phyloP scores from a whole-genome alignment of 2,888 invertebrate genomes.

The Sturmia bella region DNA sequence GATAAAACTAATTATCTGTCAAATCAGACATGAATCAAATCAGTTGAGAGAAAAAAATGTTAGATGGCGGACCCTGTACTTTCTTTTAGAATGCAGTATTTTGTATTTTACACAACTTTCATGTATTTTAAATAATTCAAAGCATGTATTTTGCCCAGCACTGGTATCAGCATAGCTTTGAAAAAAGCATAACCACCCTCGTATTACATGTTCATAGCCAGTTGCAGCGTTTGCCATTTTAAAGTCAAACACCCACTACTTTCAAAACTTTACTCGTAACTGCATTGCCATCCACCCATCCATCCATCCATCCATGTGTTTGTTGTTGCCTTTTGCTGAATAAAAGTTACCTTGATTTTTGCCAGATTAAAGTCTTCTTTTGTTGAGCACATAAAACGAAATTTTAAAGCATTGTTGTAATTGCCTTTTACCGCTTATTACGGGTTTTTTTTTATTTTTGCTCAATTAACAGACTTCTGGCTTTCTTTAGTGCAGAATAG shows the following conservation, averaged over 20 bases:
- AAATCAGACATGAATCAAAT: too few relatives aligned
- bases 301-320: slow-evolving; percentile 11
- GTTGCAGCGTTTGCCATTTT: background rate
- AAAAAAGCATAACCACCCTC: too few relatives aligned
- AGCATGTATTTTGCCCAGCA: too few relatives aligned
- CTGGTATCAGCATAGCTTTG: too few relatives aligned
- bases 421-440: slow-evolving; percentile 54
- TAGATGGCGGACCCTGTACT: too few relatives aligned
- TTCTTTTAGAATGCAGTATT: too few relatives aligned
- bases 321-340: slow-evolving; percentile 3
- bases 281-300: slow-evolving; percentile 15
- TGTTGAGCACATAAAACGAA: slow-evolving; percentile 18
- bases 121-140: too few relatives aligned
- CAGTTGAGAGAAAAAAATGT: too few relatives aligned
- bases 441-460: slow-evolving; percentile 35
- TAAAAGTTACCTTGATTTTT: slow-evolving; percentile 62
- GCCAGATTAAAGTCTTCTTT: slow-evolving; percentile 40
- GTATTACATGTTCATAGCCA: background rate
- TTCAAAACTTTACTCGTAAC: background rate
- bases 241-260: slow-evolving; percentile 49
- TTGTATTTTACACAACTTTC: too few relatives aligned
- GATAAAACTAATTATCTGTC: too few relatives aligned
- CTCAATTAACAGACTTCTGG: slow-evolving; percentile 39
- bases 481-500: slow-evolving; percentile 2
- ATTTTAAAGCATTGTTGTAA: slow-evolving; percentile 43